phyloP scores from a whole-genome alignment of 2,113 vertebrate species.

The Caracal caracal region DNA sequence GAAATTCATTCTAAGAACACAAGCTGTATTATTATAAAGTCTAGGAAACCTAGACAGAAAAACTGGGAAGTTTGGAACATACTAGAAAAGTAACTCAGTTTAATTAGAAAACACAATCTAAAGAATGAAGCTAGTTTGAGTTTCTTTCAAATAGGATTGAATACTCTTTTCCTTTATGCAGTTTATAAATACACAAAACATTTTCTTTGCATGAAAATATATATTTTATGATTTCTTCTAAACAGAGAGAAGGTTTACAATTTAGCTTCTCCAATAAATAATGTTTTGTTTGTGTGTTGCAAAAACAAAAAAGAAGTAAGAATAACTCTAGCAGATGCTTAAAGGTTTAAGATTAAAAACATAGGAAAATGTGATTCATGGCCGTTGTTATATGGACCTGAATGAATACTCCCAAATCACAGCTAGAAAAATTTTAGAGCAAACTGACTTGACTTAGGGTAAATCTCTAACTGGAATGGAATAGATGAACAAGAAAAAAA shows the following conservation, averaged over 20 bases:
- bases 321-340: not conserved
- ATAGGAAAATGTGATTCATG: slow-evolving; percentile 17
- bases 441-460: slow-evolving; percentile 47
- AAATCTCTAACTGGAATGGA: slow-evolving; percentile 43
- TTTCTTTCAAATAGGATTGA: slow-evolving; percentile 49
- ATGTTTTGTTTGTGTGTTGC: not conserved
- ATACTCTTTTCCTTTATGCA: not conserved
- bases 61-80: slow-evolving; percentile 2
- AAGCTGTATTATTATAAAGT: not conserved
- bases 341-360: slow-evolving; percentile 39
- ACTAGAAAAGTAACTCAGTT: slow-evolving; percentile 7
- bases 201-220: not conserved
- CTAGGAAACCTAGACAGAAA: not conserved
- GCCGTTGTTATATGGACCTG: not conserved
- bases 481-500: slow-evolving; percentile 41
- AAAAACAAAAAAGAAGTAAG: slow-evolving; percentile 29
- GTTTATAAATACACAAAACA: not conserved
- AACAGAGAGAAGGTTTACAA: slow-evolving; percentile 10
- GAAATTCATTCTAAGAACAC: slow-evolving; percentile 1
- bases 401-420: slow-evolving; percentile 32
- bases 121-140: slow-evolving; percentile 27
- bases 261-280: slow-evolving; percentile 23
- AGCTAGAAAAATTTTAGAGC: slow-evolving; percentile 41
- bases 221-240: not conserved
- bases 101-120: slow-evolving; percentile 52